A percentile compares a stretch with the other conserved stretches of the same genome.
phyloP scores from a whole-genome alignment of 2,888 invertebrate species.

The Drosophila conformis region DNA sequence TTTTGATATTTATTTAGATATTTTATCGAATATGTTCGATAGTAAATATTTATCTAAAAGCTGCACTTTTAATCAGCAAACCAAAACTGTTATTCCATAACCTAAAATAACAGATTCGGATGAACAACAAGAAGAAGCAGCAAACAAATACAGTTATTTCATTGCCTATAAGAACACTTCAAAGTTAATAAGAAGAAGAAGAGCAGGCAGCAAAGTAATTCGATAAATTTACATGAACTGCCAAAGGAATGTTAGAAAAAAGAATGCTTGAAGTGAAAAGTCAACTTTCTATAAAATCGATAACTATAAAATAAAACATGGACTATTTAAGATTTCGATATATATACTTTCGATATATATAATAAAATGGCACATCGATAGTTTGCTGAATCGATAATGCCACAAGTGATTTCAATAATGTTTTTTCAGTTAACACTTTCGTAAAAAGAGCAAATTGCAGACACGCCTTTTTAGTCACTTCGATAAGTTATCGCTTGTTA shows the following conservation, averaged over 20 bases:
- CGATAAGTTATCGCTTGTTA: conserved; percentile 31
- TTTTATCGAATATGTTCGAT: background rate
- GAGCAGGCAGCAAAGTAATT: background rate
- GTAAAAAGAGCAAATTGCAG: background rate
- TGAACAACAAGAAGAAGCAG: background rate
- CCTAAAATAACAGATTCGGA: background rate
- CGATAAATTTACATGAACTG: background rate
- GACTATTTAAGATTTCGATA: background rate
- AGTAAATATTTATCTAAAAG: background rate
- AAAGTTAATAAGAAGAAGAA: background rate
- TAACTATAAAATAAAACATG: background rate
- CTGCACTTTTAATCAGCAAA: background rate
- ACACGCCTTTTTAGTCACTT: background rate
- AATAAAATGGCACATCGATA: background rate
- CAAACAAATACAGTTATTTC: too few relatives aligned
- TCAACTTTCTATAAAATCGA: background rate
- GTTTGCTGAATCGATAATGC: background rate
- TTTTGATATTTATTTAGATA: background rate
- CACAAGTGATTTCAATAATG: background rate
- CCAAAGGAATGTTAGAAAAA: background rate
- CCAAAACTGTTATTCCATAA: background rate
- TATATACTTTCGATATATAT: background rate
- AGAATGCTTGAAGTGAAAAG: background rate
- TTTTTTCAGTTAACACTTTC: background rate
- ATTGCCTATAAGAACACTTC: too few relatives aligned